Evolutionary conservation across 1,140 invertebrate genomes (phyloP), one percentile per base, ranked within the genome.

Genomic region (Lasioglossum baleicum): DNA sequence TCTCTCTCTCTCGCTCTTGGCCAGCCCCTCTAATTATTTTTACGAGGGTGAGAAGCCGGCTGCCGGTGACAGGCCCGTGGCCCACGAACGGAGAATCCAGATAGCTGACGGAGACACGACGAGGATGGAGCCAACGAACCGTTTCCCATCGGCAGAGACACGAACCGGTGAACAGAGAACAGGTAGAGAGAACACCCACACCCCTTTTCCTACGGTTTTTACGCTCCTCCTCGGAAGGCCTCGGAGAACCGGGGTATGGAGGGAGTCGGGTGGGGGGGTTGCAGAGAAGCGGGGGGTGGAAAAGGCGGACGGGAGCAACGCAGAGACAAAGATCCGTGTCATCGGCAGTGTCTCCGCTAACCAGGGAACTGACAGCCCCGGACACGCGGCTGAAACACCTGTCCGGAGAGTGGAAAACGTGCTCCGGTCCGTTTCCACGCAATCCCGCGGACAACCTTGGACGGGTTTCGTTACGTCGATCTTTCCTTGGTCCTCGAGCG

Each of bases 301-400:
- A 83, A 80, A 80, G 83, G 75, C 67, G 70, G 58, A 63, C 48
- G 44, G 74, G 22, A 81, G 65, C 15, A 44, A 17, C 61, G 22
- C 15, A n/a, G 83, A 90, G 88, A 92, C 89, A 91, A 91, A 90
- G 91, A 92, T 91, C 87, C 83, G 87, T 87, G 90, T 92, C 90
- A 91, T 90, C 82, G 90, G 87, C 90, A 92, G 90, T 82, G 83
- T 90, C 87, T 89, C 84, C 81, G 87, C 70, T 81, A 74, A 74
- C 70, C 68, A 85, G 31, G 83, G 74, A 89, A 89, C 73, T 87
- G 87, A 87, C 87, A 88, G 80, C 60, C 31, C 75, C 35, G 81
- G 67, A 82, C 84, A 86, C 75, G 83, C 80, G 83, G 75, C 72
- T 80, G 68, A 64, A 80, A 85, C 84, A 85, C 75, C 83, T 80